Evolutionary conservation across 2,888 invertebrate genomes (phyloP), one percentile per base, ranked within the genome.

Genomic region (Cerastis rubricosa): DNA sequence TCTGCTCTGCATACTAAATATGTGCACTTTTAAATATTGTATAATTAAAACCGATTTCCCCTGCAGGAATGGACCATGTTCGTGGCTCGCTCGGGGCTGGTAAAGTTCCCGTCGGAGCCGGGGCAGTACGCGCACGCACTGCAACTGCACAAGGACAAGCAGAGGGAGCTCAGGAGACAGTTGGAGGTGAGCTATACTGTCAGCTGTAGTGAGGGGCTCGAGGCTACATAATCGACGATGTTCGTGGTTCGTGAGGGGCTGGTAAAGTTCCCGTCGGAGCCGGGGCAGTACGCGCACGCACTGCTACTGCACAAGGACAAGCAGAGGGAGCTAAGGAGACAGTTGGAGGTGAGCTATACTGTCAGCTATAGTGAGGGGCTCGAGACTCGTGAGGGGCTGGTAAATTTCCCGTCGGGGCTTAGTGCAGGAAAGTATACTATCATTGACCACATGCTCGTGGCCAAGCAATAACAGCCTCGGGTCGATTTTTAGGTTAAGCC

Each of bases 11-110:
- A n/a, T n/a, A n/a, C n/a, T n/a, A n/a, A n/a, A n/a, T n/a, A n/a
- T n/a, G n/a, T n/a, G n/a, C n/a, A n/a, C n/a, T n/a, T n/a, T n/a
- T n/a, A n/a, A n/a, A n/a, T n/a, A n/a, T n/a, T n/a, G n/a, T n/a
- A n/a, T n/a, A n/a, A n/a, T n/a, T n/a, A n/a, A n/a, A n/a, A n/a
- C n/a, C n/a, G n/a, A n/a, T n/a, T n/a, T n/a, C n/a, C n/a, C n/a
- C n/a, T n/a, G n/a, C n/a, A 97, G 97, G 96, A 97, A 72, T 97
- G 97, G 96, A 96, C 96, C 0, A 81, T 97, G 89, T 96, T 96
- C 91, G 95, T 97, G 87, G 97, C 96, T 0, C 94, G 94, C 0
- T 96, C 96, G 0, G 97, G 96, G 0, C 91, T 97, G 54, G 96
- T 97, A 59, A 91, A 93, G 88, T 97, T 97, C 93, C 97, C 97